These are phyloP conservation scores for Calycopis cecrops DNA, from an alignment of 1,140 invertebrate genomes.

Conservation along the genomic window DNA sequence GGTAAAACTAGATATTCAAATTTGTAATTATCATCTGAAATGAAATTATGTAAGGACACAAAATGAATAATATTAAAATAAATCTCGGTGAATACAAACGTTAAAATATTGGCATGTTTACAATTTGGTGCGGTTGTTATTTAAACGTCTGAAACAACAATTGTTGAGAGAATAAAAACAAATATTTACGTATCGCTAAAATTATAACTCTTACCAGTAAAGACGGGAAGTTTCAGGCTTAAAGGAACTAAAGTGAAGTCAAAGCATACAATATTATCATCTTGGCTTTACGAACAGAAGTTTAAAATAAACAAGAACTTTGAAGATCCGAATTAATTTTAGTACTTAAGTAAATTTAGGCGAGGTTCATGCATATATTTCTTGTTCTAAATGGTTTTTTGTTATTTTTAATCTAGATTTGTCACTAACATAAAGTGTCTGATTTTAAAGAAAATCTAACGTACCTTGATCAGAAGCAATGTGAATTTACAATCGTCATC, in stretches of 20 bases:
- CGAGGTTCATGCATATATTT: not conserved
- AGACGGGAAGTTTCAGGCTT: not conserved
- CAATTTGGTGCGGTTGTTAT: no score
- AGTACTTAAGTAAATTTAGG: not conserved
- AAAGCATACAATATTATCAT: constrained; percentile 8
- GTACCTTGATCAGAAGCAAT: not conserved
- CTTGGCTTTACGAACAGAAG: not conserved
- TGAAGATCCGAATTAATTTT: constrained; percentile 4
- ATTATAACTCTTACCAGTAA: not conserved
- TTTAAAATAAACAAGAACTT: constrained; percentile 11
- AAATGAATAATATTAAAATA: no score
- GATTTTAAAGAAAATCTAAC: not conserved
- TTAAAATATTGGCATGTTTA: no score
- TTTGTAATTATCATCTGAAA: no score
- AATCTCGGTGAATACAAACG: no score
- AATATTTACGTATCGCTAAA: not conserved
- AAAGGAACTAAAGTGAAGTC: constrained; percentile 3
- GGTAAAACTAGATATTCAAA: no score
- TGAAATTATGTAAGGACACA: no score
- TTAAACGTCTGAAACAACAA: no score
- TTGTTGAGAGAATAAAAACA: not conserved
- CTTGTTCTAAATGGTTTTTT: not conserved
- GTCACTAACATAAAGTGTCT: not conserved
- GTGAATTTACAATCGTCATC: no score
- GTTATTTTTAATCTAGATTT: not conserved